These are phyloP conservation scores for Drosophila flavopinicola DNA, from an alignment of 2,888 invertebrate species.

Conservation along the genomic window DNA sequence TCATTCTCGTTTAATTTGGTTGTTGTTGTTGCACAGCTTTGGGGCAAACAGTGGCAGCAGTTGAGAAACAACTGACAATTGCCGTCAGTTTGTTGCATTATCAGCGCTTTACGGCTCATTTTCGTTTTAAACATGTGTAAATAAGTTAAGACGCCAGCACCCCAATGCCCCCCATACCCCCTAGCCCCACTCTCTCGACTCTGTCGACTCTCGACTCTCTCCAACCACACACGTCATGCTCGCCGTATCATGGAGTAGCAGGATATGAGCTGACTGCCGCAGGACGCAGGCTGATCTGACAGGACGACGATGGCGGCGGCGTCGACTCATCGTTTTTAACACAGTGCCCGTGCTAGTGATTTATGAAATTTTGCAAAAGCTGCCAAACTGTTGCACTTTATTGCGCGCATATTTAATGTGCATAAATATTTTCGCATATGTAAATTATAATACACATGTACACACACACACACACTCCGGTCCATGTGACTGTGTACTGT, in stretches of 20 bases:
- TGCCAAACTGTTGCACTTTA: conserved; percentile 39
- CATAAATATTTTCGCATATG: conserved; percentile 61
- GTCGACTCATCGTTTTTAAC: conserved; percentile 61
- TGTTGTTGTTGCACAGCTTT: not conserved
- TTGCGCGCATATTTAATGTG: conserved; percentile 61
- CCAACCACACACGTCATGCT: conserved; percentile 34
- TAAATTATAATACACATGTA: conserved; percentile 43
- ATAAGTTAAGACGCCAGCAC: conserved; percentile 53
- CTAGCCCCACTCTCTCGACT: not conserved
- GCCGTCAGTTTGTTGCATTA: conserved; percentile 72
- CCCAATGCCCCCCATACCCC: not conserved
- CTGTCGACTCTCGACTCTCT: too few species aligned
- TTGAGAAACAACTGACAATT: conserved; percentile 60
- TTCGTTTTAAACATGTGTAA: conserved; percentile 76
- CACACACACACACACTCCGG: conserved; percentile 36
- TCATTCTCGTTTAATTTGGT: too few species aligned
- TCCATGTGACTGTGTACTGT: not conserved
- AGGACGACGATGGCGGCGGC: conserved; percentile 17
- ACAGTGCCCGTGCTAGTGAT: conserved; percentile 51
- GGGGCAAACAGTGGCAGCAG: conserved; percentile 22
- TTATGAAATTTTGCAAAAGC: conserved; percentile 64
- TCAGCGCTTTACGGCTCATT: conserved; percentile 76
- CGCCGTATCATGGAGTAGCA: conserved; percentile 33
- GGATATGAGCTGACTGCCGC: conserved; percentile 44
- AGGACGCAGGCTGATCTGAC: too few species aligned